phyloP scores from a whole-genome alignment of 2,797 vertebrate genomes.

The Peromyscus eremicus region DNA sequence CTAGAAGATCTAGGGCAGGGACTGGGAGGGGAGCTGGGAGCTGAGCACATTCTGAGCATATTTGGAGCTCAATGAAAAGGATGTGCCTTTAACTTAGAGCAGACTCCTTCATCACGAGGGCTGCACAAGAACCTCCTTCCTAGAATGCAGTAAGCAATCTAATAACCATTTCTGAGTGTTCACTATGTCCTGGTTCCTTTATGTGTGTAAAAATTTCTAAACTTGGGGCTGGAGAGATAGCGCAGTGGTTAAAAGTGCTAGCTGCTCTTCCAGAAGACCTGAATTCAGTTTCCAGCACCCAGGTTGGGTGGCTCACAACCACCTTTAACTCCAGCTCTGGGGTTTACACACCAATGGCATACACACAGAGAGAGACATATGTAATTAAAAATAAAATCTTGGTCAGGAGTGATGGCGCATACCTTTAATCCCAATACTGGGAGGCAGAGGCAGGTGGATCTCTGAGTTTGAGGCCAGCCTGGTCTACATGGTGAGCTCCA shows the following conservation, averaged over 20 bases:
- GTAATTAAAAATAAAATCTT: neutral
- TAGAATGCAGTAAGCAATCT: neutral
- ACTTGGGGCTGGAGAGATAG: neutral
- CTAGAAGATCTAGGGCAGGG: neutral
- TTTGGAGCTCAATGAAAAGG: neutral
- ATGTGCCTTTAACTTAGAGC: neutral
- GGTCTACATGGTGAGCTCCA: neutral
- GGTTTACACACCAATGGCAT: too few species aligned
- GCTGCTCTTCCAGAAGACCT: neutral
- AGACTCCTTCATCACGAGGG: neutral
- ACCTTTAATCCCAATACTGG: neutral
- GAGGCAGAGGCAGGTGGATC: neutral
- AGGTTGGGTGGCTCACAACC: neutral
- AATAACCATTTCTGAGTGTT: neutral
- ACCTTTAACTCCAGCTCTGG: neutral
- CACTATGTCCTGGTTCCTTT: neutral
- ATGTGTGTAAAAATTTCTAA: neutral
- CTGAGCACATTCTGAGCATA: neutral
- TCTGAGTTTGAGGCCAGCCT: neutral
- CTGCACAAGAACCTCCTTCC: neutral
- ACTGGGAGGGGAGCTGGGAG: neutral
- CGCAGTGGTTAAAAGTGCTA: neutral
- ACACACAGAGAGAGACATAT: neutral
- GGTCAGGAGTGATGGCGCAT: neutral
- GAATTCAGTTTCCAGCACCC: neutral